Conservation (phyloP, 2,113 vertebrate species). For the Galeopterus variegatus region DNA sequence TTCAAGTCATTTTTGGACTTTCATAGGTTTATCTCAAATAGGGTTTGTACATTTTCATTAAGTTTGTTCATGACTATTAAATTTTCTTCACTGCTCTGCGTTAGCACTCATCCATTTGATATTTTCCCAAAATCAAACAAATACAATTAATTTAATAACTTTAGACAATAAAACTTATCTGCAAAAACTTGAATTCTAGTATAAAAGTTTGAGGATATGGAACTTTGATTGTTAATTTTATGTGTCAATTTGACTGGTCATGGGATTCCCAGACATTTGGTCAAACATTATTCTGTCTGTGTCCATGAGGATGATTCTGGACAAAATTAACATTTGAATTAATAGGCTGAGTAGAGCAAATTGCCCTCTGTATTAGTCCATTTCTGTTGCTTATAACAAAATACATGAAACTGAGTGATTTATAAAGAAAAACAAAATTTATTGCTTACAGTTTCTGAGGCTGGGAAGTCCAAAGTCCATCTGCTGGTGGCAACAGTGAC, state of each 20-base stretch:
- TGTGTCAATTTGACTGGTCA: not conserved
- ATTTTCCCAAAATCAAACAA: not conserved
- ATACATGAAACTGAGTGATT: too few species aligned
- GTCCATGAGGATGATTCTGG: not conserved
- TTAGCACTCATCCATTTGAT: not conserved
- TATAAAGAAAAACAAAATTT: too few species aligned
- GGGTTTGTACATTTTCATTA: not conserved
- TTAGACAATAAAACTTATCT: not conserved
- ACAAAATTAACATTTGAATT: not conserved
- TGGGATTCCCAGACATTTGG: not conserved
- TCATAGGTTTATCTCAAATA: not conserved
- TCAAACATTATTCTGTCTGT: not conserved
- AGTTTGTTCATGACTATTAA: not conserved
- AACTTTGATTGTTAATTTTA: not conserved
- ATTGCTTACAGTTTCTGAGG: too few species aligned
- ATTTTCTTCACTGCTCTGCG: not conserved
- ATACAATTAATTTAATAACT: not conserved
- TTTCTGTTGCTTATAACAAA: too few species aligned
- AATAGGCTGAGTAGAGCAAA: too few species aligned
- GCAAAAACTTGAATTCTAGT: not conserved
- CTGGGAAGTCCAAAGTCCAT: too few species aligned
- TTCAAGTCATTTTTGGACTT: not conserved
- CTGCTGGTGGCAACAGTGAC: too few species aligned
- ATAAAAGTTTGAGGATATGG: not conserved
- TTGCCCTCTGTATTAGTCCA: too few species aligned